Evolutionary conservation across 1,140 invertebrate genomes (phyloP).

Genomic region (roundworm (Caenorhabditis elegans)): DNA sequence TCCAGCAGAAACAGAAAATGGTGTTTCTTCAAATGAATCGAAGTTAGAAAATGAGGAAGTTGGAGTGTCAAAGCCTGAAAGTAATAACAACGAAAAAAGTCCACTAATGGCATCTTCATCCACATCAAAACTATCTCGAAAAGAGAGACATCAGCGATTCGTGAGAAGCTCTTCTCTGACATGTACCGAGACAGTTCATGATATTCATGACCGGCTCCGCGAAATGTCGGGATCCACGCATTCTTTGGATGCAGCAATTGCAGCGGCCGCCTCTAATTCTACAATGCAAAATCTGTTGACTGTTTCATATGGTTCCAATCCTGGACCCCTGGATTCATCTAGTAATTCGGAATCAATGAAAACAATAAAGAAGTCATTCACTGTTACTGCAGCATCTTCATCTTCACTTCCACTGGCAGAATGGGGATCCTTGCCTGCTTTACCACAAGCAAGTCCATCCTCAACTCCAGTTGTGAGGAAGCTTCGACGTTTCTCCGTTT

Average conservation of each 20-base stretch:
- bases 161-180: conserved; percentile 26
- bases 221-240: conserved; percentile 34
- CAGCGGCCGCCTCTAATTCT: neutral
- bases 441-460: conserved; percentile 3
- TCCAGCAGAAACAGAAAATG: neutral
- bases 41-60: neutral
- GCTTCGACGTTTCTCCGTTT: neutral
- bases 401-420: neutral
- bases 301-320: neutral
- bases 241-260: conserved; percentile 32
- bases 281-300: neutral
- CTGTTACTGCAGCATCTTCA: neutral
- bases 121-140: neutral
- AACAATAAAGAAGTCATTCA: conserved; percentile 5
- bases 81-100: neutral
- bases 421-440: conserved; percentile 8
- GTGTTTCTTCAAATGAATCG: neutral
- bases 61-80: neutral
- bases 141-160: conserved; percentile 18
- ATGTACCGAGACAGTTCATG: conserved; percentile 36
- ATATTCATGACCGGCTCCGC: conserved; percentile 38
- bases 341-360: conserved; percentile 12
- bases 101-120: neutral
- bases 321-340: neutral
- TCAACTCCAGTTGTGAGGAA: neutral